Base-by-base conservation (phyloP, 2,888 invertebrate species). In the Oligia strigilis region DNA sequence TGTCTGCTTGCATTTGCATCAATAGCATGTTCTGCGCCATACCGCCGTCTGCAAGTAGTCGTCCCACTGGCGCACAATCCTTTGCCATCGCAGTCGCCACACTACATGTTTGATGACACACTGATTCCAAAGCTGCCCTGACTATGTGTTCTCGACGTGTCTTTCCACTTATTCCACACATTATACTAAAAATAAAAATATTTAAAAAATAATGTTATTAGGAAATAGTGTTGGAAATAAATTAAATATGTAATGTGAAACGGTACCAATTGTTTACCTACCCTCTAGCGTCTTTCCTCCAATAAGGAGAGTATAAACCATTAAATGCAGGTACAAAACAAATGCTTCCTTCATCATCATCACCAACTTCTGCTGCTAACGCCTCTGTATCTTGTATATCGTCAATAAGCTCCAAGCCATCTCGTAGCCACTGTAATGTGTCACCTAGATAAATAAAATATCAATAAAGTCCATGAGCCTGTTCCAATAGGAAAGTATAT, bases 311-410 rank as follows among this genome's bases (percentile, higher is more conserved):
- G 95, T 99, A 99, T 11, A 99, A 96, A 0, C 99, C 99, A 86
- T 99, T 99, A 96, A 99, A 99, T 11, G 99, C 99, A n/a, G 99
- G 99, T 17, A 99, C 99, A 96, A 99, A 99, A 94, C 98, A 99
- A 87, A 99, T 98, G 90, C 98, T 99, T 64, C 98, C 98, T 66
- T 97, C 97, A 46, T 97, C 97, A 9, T 92, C 91, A 58, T 96
- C 95, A 74, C 84, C 89, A 8, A 94, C 95, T 71, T 94, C 92
- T 4, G 92, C 90, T 5, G 95, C 95, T 43, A 93, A 88, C 0
- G 96, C 97, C 94, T 98, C 99, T 88, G 98, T 97, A 91, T 98
- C 98, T 49, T 97, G 95, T 55, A 98, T 97, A 86, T 98, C 97
- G 83, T 97, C 96, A 83, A 99, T 97, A 72, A 99, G 97, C 85